Evolutionary conservation across 2,888 invertebrate genomes (phyloP), one percentile per base, ranked within the genome.

Genomic region (Craniophora ligustri): DNA sequence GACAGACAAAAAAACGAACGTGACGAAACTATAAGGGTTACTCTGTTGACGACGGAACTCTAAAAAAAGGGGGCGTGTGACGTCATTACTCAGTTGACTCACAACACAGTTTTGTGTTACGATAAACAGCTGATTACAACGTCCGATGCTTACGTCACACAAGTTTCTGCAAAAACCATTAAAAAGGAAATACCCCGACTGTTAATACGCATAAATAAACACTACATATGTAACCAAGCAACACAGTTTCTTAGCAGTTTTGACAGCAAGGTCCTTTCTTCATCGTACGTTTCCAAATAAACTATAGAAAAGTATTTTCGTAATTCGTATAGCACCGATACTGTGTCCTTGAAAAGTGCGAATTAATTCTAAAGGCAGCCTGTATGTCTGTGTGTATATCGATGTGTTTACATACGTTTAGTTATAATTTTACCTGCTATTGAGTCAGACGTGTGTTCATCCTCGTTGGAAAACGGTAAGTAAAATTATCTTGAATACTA

Each of bases 391-490:
- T 53, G 40, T 66, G 50, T 49, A 39, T 69, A 66, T 73, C 51
- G 45, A 61, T 69, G 50, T 74, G 73, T 75, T 75, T 75, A 71
- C 68, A 66, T 53, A 54, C 65, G 75, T 73, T 75, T 75, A 75
- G 75, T 75, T 65, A 67, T 58, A 76, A 72, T 63, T 69, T 74
- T 76, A 73, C 74, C 76, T 74, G 69, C 69, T 66, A 50, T 65
- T 62, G 69, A 63, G 63, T 44, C 72, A 60, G 76, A 67, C 76
- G 75, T 69, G 55, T 55, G 61, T 40, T 39, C 51, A 67, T 56
- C 54, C 62, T 62, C 34, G 31, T 39, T 38, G 54, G 56, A 64
- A 46, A 57, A 56, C 16, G 67, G 75, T 74, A 40, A 75, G 75
- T 73, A 55, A 31, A 44, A 45, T 45, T 40, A 66, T 48, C 32